Evolutionary conservation across 2,797 vertebrate genomes (phyloP), one percentile per base, ranked within the genome.

Genomic region (Chlorospingus flavigularis): DNA sequence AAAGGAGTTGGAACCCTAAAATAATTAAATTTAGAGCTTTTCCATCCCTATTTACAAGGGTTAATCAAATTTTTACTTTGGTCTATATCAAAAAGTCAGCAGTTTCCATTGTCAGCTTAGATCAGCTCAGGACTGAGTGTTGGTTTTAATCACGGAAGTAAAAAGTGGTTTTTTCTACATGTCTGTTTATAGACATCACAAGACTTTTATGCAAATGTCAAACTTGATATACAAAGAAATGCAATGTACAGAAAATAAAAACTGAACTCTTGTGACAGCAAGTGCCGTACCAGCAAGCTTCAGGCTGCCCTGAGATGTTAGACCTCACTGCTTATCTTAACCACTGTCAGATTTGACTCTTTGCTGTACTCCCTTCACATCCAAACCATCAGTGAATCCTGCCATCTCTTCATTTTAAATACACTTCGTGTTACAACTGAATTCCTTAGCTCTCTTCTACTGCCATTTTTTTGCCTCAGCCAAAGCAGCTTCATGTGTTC

Each of bases 201-300:
- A 76, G 68, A 60, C 25, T 92, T 95, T 79, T 89, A 91, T 95
- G 78, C 71, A 93, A 94, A 95, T 86, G 86, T 85, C 94, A 95
- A 55, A 81, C 45, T 74, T 58, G 35, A 77, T 94, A 61, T 33
- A 91, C 74, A 77, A 47, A 87, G 39, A 87, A 94, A 89, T 71
- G 57, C 6, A 28, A 61, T 66, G 37, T 42, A 92, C 17, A 42
- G 50, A 83, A 92, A 94, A 83, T 37, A 89, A 95, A 93, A 91
- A 23, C 39, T 94, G 90, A 95, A 72, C 30, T 67, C 61, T 68
- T 81, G 18, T 92, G 88, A 89, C 90, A 95, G 91, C 43, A 94
- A 92, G 73, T 89, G 93, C 84, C 78, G 68, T 65, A 83, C 68
- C 75, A 95, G 84, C 75, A 89, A 93, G 89, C 45, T 91, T 73